Percentiles rank a stretch among this genome's conserved stretches.
These are phyloP conservation scores for Crypturellus undulatus DNA, from an alignment of 2,113 vertebrate genomes.

Conservation along the genomic window DNA sequence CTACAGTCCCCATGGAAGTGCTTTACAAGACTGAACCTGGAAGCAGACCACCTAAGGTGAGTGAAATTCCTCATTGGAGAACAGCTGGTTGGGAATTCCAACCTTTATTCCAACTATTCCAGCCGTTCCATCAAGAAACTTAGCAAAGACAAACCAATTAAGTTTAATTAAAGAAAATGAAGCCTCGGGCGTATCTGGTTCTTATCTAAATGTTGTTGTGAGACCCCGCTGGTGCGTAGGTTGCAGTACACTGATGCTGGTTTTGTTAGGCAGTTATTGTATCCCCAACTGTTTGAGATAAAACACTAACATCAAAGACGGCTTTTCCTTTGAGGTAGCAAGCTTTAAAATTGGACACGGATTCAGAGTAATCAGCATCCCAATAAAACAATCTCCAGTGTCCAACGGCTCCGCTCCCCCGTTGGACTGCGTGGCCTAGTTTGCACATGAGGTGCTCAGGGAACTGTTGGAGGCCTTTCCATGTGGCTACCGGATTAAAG, in stretches of 20 bases:
- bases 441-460: background rate
- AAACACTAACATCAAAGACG: background rate
- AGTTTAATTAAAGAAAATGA: background rate
- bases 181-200: background rate
- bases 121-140: background rate
- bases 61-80: background rate
- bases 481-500: background rate
- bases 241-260: background rate
- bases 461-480: background rate
- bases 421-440: background rate
- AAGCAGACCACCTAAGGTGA: background rate
- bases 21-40: accelerated
- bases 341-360: background rate
- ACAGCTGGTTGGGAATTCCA: background rate
- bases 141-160: conserved; percentile 9
- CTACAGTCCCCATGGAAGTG: background rate
- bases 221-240: background rate
- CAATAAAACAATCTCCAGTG: background rate
- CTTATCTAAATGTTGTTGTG: background rate
- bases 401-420: background rate
- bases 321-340: background rate
- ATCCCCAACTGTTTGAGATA: background rate
- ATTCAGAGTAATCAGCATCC: background rate
- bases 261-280: background rate
- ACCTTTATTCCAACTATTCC: background rate